Conservation (phyloP, 2,113 vertebrate genomes). For the Ceyx margarethae region DNA sequence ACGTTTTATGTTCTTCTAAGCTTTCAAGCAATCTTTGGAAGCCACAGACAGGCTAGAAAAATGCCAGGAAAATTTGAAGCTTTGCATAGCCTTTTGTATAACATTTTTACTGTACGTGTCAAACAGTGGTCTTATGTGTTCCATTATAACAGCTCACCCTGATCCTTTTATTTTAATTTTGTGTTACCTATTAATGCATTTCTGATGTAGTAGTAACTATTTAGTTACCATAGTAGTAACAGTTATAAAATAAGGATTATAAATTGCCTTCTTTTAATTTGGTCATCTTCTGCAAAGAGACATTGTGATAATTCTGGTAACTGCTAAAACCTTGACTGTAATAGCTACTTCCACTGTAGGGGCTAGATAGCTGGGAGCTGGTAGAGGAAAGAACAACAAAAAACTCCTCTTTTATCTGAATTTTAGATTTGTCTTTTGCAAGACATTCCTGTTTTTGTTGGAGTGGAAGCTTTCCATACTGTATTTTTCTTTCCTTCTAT, state of each 20-base stretch:
- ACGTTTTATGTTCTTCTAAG: neutral
- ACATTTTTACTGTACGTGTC: neutral
- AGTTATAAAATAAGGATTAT: neutral
- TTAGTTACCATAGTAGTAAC: neutral
- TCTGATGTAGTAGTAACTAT: neutral
- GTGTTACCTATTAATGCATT: neutral
- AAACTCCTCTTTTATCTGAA: neutral
- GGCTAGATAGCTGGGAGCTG: neutral
- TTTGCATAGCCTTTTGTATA: neutral
- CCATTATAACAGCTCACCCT: neutral
- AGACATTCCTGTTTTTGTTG: neutral
- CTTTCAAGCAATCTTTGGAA: neutral
- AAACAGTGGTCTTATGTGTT: neutral
- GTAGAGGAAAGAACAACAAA: neutral
- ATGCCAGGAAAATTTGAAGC: neutral
- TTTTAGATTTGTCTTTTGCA: slow-evolving; percentile 14
- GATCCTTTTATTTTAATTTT: neutral
- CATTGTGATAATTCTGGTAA: slow-evolving; percentile 17
- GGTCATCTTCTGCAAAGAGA: neutral
- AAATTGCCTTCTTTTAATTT: neutral
- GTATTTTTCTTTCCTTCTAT: neutral
- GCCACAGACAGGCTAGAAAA: neutral
- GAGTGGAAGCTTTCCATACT: neutral
- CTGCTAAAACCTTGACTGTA: neutral
- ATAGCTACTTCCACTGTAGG: neutral